Base-by-base conservation (phyloP, 2,113 vertebrate genomes). In the Ramphastos sulfuratus region DNA sequence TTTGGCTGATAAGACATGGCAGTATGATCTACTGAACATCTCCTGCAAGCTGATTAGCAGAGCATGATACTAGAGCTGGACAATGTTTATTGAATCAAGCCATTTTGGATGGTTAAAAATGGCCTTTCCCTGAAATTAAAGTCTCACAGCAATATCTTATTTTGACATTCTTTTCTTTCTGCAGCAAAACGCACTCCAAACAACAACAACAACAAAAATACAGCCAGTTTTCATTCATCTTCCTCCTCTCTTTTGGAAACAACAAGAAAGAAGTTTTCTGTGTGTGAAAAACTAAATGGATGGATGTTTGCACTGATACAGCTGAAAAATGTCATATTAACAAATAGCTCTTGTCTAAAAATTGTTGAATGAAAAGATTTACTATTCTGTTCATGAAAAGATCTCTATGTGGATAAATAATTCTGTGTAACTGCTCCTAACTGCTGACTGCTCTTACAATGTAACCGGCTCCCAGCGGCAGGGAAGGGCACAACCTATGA, bases 301-400 rank as follows among this genome's bases (percentile, higher is more conserved):
- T 94, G 83, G 74, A 79, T 90, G 86, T 95, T 96, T 94, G 88
- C 63, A 89, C 77, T 86, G 89, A 93, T 89, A 69, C 44, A 81
- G 80, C 60, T 55, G 86, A 92, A 86, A 94, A 95, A 96, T 91
- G 91, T 85, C 91, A 46, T 74, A 91, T 88, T 92, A 96, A 95
- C 93, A 96, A 94, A 91, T 81, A 77, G 91, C 80, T 92, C 89
- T 93, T 96, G 95, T 93, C 87, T 83, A 64, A 80, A 96, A 92
- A 61, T 50, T 87, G 61, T 94, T 91, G 85, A 95, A 95, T 94
- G 85, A 92, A 96, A 92, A 94, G 87, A 92, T 96, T 94, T 96
- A 82, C 79, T 93, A 92, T 94, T 78, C 92, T 89, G 89, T 72
- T 58, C 61, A 61, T 94, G 76, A 93, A 94, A 88, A 94, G 96